Conservation (phyloP, 2,797 vertebrate species). For the Phalloptychus januarius region DNA sequence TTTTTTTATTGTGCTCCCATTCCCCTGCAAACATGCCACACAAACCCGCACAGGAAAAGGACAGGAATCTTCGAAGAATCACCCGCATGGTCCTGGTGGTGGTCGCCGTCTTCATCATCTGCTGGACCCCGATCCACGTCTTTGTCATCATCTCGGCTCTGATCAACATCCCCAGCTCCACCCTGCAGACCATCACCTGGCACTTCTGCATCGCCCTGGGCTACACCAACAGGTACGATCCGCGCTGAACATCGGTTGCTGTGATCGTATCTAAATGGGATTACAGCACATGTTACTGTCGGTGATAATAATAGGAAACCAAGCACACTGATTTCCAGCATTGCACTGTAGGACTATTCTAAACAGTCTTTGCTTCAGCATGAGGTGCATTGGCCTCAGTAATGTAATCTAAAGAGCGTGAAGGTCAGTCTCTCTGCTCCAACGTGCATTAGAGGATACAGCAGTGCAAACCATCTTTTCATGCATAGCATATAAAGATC, state of each 20-base stretch:
- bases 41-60: conserved; percentile 85
- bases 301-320: not conserved
- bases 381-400: too few relatives aligned
- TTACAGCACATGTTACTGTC: not conserved
- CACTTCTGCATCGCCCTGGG: conserved; percentile 98
- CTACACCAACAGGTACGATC: conserved; percentile 89
- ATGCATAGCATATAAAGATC: not conserved
- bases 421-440: too few relatives aligned
- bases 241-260: not conserved
- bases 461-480: too few relatives aligned
- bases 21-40: not conserved
- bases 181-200: conserved; percentile 95
- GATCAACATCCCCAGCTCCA: conserved; percentile 91
- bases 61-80: conserved; percentile 94
- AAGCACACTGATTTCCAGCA: not conserved
- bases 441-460: too few relatives aligned
- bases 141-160: conserved; percentile 96
- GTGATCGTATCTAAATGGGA: not conserved
- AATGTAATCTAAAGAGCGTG: too few relatives aligned
- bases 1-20: not conserved
- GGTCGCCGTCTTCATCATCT: conserved; percentile 96
- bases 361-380: too few relatives aligned
- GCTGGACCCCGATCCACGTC: conserved; percentile 99
- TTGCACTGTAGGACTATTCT: not conserved
- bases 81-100: conserved; percentile 98